These are phyloP conservation scores for Aporophyla lueneburgensis DNA, from an alignment of 2,888 invertebrate species.

Conservation along the genomic window DNA sequence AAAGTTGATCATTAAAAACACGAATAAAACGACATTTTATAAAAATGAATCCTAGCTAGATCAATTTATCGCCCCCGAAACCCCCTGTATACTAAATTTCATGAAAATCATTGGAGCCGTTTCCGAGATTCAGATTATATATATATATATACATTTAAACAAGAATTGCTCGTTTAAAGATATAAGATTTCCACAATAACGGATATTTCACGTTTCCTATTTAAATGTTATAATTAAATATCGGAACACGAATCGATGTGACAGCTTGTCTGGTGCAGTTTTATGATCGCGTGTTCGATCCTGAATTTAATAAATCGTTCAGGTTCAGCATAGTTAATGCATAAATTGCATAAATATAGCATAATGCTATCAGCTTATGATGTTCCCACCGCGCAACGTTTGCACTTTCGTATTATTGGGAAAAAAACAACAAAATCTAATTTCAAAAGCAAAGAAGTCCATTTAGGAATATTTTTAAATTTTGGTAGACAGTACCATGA, in stretches of 20 bases:
- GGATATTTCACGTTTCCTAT: conserved; percentile 15
- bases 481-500: background rate
- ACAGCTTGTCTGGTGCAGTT: background rate
- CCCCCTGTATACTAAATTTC: too few relatives aligned
- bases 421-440: background rate
- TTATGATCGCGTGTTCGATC: background rate
- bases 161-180: too few relatives aligned
- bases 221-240: conserved; percentile 8
- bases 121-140: too few relatives aligned
- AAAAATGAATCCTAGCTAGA: too few relatives aligned
- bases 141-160: too few relatives aligned
- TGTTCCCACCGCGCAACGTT: too few relatives aligned
- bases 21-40: too few relatives aligned
- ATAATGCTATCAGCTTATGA: background rate
- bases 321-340: background rate
- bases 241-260: conserved; percentile 9
- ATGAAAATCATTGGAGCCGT: too few relatives aligned
- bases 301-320: background rate
- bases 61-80: too few relatives aligned
- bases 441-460: background rate
- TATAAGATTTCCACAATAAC: background rate
- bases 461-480: background rate
- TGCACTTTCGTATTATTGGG: too few relatives aligned
- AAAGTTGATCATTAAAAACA: too few relatives aligned
- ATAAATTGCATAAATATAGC: background rate